These are phyloP conservation scores for Catagonus wagneri DNA, from an alignment of 2,113 vertebrate species.

Conservation along the genomic window DNA sequence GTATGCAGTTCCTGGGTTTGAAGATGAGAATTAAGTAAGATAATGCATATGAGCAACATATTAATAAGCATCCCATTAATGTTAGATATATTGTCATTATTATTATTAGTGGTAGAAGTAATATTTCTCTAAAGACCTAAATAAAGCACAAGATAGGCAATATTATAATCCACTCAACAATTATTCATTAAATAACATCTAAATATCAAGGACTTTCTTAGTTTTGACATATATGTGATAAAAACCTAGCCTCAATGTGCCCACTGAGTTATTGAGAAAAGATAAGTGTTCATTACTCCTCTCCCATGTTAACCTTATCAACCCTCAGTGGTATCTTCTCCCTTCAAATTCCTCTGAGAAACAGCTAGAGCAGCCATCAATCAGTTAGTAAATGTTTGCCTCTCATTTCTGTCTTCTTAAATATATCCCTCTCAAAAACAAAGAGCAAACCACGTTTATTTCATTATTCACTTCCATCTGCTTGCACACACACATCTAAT, in stretches of 20 bases:
- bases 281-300: neutral
- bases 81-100: neutral
- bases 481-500: neutral
- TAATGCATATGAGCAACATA: neutral
- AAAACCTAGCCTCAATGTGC: neutral
- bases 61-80: neutral
- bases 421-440: neutral
- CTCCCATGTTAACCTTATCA: neutral
- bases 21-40: conserved; percentile 13
- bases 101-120: neutral
- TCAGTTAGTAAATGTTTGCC: neutral
- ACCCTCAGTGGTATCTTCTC: neutral
- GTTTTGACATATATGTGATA: neutral
- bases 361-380: neutral
- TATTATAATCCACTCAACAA: neutral
- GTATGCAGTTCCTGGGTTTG: neutral
- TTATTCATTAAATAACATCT: neutral
- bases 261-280: neutral
- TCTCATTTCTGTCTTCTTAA: neutral
- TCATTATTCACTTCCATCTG: neutral
- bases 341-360: neutral
- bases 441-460: neutral
- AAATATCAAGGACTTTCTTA: neutral
- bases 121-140: neutral
- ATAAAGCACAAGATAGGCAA: neutral